These are phyloP conservation scores for Entosphenus tridentatus DNA, from an alignment of 2,113 vertebrate genomes.

Conservation along the genomic window DNA sequence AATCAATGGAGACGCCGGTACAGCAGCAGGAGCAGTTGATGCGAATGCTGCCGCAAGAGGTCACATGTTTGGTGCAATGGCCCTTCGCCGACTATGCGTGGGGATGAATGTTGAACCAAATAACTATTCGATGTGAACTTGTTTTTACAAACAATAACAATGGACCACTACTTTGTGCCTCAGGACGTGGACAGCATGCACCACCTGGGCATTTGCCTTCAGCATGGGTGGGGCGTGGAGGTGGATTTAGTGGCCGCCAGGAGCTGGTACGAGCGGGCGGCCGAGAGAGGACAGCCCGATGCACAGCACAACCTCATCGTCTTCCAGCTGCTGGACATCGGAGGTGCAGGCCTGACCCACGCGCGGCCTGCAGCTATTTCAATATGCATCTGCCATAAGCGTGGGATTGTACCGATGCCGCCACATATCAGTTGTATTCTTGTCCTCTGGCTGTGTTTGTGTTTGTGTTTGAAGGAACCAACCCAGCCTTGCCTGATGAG, in stretches of 20 bases:
- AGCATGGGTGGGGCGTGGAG: background rate
- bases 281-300: background rate
- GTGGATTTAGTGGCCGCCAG: background rate
- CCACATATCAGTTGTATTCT: too few relatives aligned
- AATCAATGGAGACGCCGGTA: too few relatives aligned
- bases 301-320: background rate
- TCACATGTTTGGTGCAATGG: too few relatives aligned
- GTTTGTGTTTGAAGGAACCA: background rate
- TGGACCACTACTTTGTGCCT: background rate
- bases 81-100: too few relatives aligned
- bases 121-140: background rate
- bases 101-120: too few relatives aligned
- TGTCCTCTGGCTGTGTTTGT: background rate
- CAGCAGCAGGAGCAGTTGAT: too few relatives aligned
- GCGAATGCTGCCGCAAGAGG: too few relatives aligned
- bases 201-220: slow-evolving; percentile 1
- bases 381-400: background rate
- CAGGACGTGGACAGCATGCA: slow-evolving; percentile 4
- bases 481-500: background rate
- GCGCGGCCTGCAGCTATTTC: background rate
- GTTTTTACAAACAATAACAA: background rate
- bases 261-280: background rate
- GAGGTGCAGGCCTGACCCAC: background rate
- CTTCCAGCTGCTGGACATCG: background rate
- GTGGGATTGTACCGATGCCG: too few relatives aligned